Evolutionary conservation across 2,888 invertebrate genomes (phyloP).

Genomic region (Tenthredo scrophulariae): DNA sequence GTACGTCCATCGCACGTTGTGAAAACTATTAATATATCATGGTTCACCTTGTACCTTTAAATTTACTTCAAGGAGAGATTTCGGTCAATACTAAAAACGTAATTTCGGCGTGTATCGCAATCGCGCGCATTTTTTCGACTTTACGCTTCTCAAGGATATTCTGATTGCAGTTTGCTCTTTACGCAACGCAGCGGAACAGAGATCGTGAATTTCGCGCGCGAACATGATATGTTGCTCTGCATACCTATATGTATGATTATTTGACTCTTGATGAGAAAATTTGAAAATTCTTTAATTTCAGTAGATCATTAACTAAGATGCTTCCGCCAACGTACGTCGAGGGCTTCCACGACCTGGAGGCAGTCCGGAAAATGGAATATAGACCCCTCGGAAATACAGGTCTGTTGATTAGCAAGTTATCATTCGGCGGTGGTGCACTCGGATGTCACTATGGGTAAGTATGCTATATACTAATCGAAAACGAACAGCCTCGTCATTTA

Average conservation of each 20-base stretch:
- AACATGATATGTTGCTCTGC: not conserved
- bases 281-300: not conserved
- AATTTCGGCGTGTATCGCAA: not conserved
- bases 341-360: conserved; percentile 83
- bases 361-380: conserved; percentile 86
- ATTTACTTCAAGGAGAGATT: conserved; percentile 41
- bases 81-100: not conserved
- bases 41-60: conserved; percentile 37
- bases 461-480: not conserved
- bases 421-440: conserved; percentile 88
- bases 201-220: not conserved
- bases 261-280: not conserved
- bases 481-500: not conserved
- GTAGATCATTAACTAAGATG: conserved; percentile 56
- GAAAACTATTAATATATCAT: conserved; percentile 37
- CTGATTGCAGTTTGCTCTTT: not conserved
- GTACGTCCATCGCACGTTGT: not conserved
- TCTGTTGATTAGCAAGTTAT: conserved; percentile 85
- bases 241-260: not conserved
- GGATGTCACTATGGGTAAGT: conserved; percentile 87
- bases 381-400: conserved; percentile 87
- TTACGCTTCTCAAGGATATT: not conserved
- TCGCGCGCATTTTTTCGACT: not conserved
- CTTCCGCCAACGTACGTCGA: conserved; percentile 83
- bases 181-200: not conserved